Base-by-base conservation (phyloP, 1,140 invertebrate genomes). In the Sinella curviseta region DNA sequence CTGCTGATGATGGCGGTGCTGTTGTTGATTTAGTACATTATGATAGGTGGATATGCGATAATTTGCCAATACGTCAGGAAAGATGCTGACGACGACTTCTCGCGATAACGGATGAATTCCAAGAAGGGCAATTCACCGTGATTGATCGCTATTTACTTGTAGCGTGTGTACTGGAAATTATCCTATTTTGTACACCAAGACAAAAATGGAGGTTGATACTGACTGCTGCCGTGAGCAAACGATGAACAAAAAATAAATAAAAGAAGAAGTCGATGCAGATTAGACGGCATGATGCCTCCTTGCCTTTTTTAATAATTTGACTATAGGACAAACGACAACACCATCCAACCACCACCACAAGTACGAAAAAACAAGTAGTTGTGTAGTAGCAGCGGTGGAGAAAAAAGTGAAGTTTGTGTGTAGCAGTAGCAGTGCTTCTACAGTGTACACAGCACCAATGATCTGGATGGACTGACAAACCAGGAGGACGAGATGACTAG, bases 221-320 rank as follows among this genome's bases (percentile, higher is more conserved):
- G 65, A 14, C 31, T 70, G 65, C 65, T 70, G 14, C 24, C 24
- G n/a, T 70, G 65, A 70, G 65, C 65, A 33, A 70, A 70, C 14
- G 65, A 70, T 70, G 65, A 70, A 70, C 65, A 70, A n/a, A 70
- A 70, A 70, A 70, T 33, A 24, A 31, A 70, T 30, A 70, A 24
- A 31, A 70, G 65, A 31, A 70, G 65, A 12, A 70, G 65, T 31
- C 26, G 65, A 70, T 70, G 65, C 28, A 70, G 31, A 70, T 70
- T 70, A 8, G 65, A 70, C 26, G 65, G 65, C 65, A 70, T 70
- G 65, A 16, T 70, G 65, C 65, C 65, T 33, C 24, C 14, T 70
- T 65, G 4, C 39, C 39, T n/a, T 65, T 65, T 65, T n/a, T 16
- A 26, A 14, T n/a, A 65, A 12, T 65, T 65, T 65, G 24, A 65